These are phyloP conservation scores for Anthoptus insignis DNA, from an alignment of 2,888 invertebrate species.

Conservation along the genomic window DNA sequence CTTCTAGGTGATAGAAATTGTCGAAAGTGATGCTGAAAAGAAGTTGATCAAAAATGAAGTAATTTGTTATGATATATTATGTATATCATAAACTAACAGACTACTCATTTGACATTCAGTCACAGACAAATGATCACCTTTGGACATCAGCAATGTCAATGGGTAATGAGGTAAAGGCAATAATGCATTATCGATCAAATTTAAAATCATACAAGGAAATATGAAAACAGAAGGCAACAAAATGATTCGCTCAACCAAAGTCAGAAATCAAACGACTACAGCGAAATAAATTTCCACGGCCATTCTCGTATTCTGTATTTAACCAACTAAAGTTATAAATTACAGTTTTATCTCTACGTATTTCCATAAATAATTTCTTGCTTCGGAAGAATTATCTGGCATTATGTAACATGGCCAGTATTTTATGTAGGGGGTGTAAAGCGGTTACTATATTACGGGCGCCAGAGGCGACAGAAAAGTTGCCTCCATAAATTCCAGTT, in stretches of 20 bases:
- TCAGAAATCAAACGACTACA: constrained; percentile 13
- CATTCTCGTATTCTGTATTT: constrained; percentile 7
- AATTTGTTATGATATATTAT: too few relatives aligned
- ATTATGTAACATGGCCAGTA: constrained; percentile 20
- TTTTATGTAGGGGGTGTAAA: constrained; percentile 20
- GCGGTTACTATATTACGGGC: constrained; percentile 17
- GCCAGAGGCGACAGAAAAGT: constrained; percentile 20
- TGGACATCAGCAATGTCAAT: too few relatives aligned
- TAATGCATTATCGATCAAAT: too few relatives aligned
- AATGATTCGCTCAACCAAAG: not conserved
- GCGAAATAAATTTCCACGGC: constrained; percentile 1
- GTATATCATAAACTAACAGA: too few relatives aligned
- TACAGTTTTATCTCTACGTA: constrained; percentile 13
- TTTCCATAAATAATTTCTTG: constrained; percentile 23
- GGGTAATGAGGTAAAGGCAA: too few relatives aligned
- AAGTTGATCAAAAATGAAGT: too few relatives aligned
- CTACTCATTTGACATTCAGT: too few relatives aligned
- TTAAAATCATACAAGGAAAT: too few relatives aligned
- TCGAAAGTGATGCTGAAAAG: too few relatives aligned
- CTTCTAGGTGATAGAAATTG: too few relatives aligned
- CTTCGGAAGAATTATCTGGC: constrained; percentile 20
- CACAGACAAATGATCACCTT: too few relatives aligned
- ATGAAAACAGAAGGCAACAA: too few relatives aligned
- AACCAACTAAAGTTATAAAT: constrained; percentile 13
- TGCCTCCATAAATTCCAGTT: constrained; percentile 23